Conservation (phyloP, 2,797 vertebrate species). For the Sarcophilus harrisii region DNA sequence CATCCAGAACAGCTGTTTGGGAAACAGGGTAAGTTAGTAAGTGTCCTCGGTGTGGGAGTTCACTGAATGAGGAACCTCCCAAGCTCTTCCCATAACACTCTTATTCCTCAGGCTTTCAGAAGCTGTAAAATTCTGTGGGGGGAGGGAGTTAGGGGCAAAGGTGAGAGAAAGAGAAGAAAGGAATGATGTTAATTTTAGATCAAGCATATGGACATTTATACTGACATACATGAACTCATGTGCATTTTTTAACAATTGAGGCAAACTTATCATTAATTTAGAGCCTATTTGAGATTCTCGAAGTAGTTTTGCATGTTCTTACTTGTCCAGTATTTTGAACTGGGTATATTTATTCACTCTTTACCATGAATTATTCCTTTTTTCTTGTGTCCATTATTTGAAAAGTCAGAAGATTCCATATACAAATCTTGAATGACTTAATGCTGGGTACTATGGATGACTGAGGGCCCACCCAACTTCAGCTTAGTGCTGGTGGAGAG, state of each 20-base stretch:
- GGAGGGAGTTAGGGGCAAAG: not conserved
- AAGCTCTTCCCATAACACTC: constrained; percentile 24
- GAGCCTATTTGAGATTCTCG: accelerated
- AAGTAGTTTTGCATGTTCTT: not conserved
- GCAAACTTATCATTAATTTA: not conserved
- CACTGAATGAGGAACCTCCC: constrained; percentile 51
- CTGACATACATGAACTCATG: not conserved
- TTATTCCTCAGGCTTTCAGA: constrained; percentile 34
- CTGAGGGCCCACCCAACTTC: constrained; percentile 65
- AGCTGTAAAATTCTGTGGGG: not conserved
- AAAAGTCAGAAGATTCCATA: constrained; percentile 71
- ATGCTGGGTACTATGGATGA: not conserved
- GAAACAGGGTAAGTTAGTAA: constrained; percentile 78
- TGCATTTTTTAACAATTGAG: not conserved
- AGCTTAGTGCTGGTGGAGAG: constrained; percentile 48
- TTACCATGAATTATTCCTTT: not conserved
- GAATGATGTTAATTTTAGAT: not conserved
- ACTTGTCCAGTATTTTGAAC: accelerated
- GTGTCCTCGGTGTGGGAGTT: constrained; percentile 71
- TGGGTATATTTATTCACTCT: not conserved
- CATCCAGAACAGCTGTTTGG: constrained; percentile 84
- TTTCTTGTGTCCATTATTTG: not conserved
- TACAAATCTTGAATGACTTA: constrained; percentile 14
- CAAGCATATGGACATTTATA: not conserved
- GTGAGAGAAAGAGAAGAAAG: not conserved